phyloP scores from a whole-genome alignment of 2,113 vertebrate species.

The Mesembrinibis cayennensis region DNA sequence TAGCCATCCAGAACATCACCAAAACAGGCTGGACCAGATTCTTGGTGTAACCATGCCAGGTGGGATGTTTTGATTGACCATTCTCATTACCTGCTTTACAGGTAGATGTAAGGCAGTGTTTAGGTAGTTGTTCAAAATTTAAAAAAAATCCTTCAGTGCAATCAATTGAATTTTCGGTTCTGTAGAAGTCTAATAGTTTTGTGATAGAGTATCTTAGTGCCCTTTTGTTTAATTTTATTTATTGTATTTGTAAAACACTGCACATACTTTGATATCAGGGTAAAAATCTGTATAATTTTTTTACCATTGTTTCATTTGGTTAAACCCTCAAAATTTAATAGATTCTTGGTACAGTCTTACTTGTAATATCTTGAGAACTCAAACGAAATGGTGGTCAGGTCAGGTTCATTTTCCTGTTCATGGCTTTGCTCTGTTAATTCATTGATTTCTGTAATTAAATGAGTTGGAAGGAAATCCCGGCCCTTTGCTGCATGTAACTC shows the following conservation, averaged over 20 bases:
- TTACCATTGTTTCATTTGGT: neutral
- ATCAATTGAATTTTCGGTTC: neutral
- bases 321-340: neutral
- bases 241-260: neutral
- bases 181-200: neutral
- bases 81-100: neutral
- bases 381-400: neutral
- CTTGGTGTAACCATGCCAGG: neutral
- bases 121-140: neutral
- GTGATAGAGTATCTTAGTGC: fast-evolving
- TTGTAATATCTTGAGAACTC: conserved; percentile 26
- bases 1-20: neutral
- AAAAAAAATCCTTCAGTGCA: neutral
- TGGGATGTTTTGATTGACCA: neutral
- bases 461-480: conserved; percentile 74
- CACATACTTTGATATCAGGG: neutral
- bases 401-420: conserved; percentile 51
- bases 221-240: neutral
- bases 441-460: conserved; percentile 81
- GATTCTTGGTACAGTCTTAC: neutral
- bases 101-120: neutral
- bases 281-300: neutral
- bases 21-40: neutral
- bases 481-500: conserved; percentile 62
- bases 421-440: conserved; percentile 57